Evolutionary conservation across 1,140 invertebrate species (phyloP), one percentile per base, ranked within the genome.

Genomic region (Gryllus bimaculatus): DNA sequence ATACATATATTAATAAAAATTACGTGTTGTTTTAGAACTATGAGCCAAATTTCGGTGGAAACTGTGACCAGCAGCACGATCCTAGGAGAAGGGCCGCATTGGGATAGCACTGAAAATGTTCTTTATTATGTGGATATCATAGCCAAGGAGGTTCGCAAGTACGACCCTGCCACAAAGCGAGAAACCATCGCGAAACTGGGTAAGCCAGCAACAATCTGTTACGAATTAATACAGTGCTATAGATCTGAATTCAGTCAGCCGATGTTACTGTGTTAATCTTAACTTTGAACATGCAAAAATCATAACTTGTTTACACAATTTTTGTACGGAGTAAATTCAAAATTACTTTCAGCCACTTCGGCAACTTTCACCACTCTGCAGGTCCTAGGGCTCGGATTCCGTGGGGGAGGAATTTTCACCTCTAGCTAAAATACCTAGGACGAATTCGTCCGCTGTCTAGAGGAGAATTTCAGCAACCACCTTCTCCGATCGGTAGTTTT

Each of bases 91-190:
- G 92, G 87, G 78, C 93, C 89, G 54, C 89, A 92, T 81, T 94
- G 93, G 93, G 90, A 93, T 83, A 84, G 83, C 47, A 84, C 85
- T 18, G 86, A 85, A 7, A 87, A 92, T 81, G 85, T 87, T 18
- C 85, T 94, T 0, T 91, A 90, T 81, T 93, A 88, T 82, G 91
- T 93, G 5, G 92, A 93, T 81, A 89, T 93, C 77, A 83, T 87
- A 76, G 85, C 84, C 4, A 88, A 89, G 15, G 86, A 86, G 78
- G 85, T 93, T 5, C 85, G 89, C 73, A 87, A 89, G 81, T 89
- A 89, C 81, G 85, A 92, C 81, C 88, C 88, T 47, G 83, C 83
- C 6, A 89, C 88, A 18, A 86, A 87, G 81, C 84, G 87, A 78
- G 82, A 87, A 4, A 88, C 87, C 78, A 84, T 83, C 48, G 82